Evolutionary conservation across 1,140 invertebrate species (phyloP).

Genomic region (Chelonus insularis): DNA sequence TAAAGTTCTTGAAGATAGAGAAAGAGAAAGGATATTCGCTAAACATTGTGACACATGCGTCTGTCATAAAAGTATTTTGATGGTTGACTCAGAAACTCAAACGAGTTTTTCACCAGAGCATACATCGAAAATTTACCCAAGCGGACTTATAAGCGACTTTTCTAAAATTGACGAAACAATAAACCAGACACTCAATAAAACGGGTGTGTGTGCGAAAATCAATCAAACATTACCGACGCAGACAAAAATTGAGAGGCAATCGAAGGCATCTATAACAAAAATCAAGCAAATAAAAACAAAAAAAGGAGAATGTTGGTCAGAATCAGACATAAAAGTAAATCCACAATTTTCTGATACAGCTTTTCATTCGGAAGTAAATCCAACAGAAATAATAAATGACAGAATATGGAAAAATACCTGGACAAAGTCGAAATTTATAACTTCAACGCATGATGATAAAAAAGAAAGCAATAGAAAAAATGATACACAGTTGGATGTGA

Average conservation of each 20-base stretch:
- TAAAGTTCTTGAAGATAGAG: slow-evolving; percentile 86
- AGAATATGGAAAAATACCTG: slow-evolving; percentile 53
- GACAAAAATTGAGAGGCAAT: slow-evolving; percentile 16
- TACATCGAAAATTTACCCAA: background rate
- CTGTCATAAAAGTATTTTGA: slow-evolving; percentile 62
- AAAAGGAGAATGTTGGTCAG: background rate
- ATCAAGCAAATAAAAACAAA: slow-evolving; percentile 9
- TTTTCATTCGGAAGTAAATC: slow-evolving; percentile 15
- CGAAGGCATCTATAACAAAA: slow-evolving; percentile 2
- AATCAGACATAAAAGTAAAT: slow-evolving; percentile 28
- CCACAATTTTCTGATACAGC: background rate
- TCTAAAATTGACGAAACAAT: slow-evolving; percentile 6
- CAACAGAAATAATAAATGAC: slow-evolving; percentile 54
- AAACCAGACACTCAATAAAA: background rate
- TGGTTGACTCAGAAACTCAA: slow-evolving; percentile 46
- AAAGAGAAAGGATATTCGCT: slow-evolving; percentile 69
- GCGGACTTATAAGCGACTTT: background rate
- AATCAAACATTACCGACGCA: slow-evolving; percentile 7
- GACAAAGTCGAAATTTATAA: slow-evolving; percentile 33
- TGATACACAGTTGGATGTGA: slow-evolving; percentile 44
- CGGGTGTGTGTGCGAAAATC: background rate
- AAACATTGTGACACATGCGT: slow-evolving; percentile 82
- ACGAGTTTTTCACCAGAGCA: background rate
- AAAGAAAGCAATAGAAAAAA: slow-evolving; percentile 22
- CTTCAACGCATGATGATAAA: slow-evolving; percentile 6